A percentile compares a stretch with the other conserved stretches of the same genome.
These are phyloP conservation scores for Mayetiola destructor DNA, from an alignment of 2,888 invertebrate species.

Conservation along the genomic window DNA sequence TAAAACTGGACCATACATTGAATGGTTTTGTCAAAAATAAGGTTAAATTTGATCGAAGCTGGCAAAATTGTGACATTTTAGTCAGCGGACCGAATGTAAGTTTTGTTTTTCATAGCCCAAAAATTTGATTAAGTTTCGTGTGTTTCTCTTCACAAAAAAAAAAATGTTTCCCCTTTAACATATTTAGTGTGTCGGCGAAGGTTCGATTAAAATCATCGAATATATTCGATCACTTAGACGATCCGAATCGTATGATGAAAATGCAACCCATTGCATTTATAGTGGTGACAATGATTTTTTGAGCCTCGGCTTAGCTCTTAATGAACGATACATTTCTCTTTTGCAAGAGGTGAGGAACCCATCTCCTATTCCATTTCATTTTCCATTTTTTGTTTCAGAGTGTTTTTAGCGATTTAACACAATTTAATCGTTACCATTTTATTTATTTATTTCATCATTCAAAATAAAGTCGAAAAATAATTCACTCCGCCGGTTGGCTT, in stretches of 20 bases:
- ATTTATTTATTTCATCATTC: too few relatives aligned
- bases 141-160: background rate
- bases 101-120: background rate
- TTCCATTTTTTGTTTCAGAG: background rate
- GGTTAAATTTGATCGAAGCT: conserved; percentile 66
- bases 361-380: background rate
- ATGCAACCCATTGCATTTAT: conserved; percentile 91
- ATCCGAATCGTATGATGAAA: conserved; percentile 70
- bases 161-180: too few relatives aligned
- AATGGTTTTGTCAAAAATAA: conserved; percentile 76
- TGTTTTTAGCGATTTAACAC: too few relatives aligned
- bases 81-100: conserved; percentile 84
- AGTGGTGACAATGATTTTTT: conserved; percentile 96
- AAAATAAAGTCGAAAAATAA: too few relatives aligned
- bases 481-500: too few relatives aligned
- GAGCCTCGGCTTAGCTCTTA: conserved; percentile 88
- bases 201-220: conserved; percentile 98
- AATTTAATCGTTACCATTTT: too few relatives aligned
- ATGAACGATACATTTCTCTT: conserved; percentile 89
- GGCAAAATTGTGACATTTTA: conserved; percentile 75
- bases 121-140: background rate
- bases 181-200: conserved; percentile 56
- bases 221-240: conserved; percentile 82
- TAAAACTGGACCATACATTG: conserved; percentile 67
- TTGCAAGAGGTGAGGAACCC: conserved; percentile 48